Evolutionary conservation across 2,888 invertebrate species (phyloP).

Genomic region (Heteromyza rotundicornis): DNA sequence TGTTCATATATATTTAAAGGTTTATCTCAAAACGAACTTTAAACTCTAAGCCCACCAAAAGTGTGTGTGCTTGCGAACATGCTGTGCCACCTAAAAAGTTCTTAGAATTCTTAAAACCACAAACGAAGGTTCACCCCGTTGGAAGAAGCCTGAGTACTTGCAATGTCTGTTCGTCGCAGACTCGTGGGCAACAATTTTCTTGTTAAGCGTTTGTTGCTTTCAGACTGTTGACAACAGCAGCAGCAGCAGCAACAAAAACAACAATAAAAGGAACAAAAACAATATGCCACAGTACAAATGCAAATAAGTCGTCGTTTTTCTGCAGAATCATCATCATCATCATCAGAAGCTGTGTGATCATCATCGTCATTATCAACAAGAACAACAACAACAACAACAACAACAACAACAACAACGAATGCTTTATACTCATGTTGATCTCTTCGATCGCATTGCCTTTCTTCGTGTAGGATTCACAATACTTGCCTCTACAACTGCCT

Average conservation of each 20-base stretch:
- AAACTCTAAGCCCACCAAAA: constrained; percentile 42
- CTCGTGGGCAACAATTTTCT: constrained; percentile 55
- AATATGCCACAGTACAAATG: background rate
- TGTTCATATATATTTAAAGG: no score
- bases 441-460: background rate
- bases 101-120: constrained; percentile 39
- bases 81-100: constrained; percentile 55
- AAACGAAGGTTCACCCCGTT: background rate
- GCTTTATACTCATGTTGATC: background rate
- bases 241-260: background rate
- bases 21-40: background rate
- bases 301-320: constrained; percentile 5
- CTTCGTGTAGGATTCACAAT: background rate
- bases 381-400: background rate
- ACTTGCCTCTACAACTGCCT: no score
- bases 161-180: constrained; percentile 38
- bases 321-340: background rate
- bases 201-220: constrained; percentile 35
- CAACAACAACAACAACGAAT: background rate
- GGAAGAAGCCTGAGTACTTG: constrained; percentile 14
- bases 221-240: background rate
- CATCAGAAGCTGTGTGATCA: no score
- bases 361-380: background rate
- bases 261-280: background rate
- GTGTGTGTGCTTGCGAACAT: constrained; percentile 42